Base-by-base conservation (phyloP, 92 coral and sea anemone species). In the Hydrozoanthus gracilis region DNA sequence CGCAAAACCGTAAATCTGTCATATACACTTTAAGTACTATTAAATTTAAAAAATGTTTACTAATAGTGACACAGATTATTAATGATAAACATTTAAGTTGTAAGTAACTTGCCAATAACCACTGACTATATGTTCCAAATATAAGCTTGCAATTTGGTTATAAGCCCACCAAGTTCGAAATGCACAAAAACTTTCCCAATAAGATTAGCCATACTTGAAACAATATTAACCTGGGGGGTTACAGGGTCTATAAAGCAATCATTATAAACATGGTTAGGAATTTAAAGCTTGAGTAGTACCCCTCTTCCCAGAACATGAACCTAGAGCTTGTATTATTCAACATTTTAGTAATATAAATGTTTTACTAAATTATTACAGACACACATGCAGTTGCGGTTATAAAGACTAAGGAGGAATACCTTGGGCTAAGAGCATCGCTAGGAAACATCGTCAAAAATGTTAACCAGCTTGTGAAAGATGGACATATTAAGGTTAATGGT, bases 361-460 rank as follows among this genome's bases (percentile, higher is more conserved):
- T 60, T 60, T 60, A 60, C 17, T 60, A 12, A 60, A 56, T 60
- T 60, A 17, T 60, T 60, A 13, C 66, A 60, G 66, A 60, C 9
- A 17, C 66, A 13, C 66, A 60, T 60, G 66, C 66, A 60, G 66
- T 60, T 60, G 66, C 66, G n/a, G 66, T 60, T 60, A 17, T 60
- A 17, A 60, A 60, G n/a, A 60, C 66, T 17, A 60, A 60, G 17
- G 66, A 60, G n/a, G 66, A 60, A 11, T 60, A 60, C 66, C 66
- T 60, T 60, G 66, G 66, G 17, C 17, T 60, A 17, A 12, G 17
- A 60, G 66, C 66, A 60, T 15, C 66, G 13, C 66, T 60, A 60
- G 5, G 66, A 15, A 60, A 60, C 66, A 10, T 60, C 6, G 66
- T 60, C 66, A 60, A 60, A 17, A 7, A 60, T 60, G 66, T 60